A percentile compares a stretch with the other conserved stretches of the same genome.
These are phyloP conservation scores for Odontomyia ornata DNA, from an alignment of 2,888 invertebrate species.

Conservation along the genomic window DNA sequence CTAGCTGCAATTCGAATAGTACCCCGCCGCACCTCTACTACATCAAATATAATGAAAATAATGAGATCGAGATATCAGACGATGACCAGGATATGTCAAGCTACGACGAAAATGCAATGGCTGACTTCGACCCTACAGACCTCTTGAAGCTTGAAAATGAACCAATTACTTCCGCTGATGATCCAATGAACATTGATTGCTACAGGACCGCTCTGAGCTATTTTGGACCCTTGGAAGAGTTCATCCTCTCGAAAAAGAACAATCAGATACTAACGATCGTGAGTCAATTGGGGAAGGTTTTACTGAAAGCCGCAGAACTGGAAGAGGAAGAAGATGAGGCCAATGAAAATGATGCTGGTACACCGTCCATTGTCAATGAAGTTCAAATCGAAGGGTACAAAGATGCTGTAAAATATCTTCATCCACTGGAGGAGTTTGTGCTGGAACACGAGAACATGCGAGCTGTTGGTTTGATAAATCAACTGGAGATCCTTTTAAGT, in stretches of 20 bases:
- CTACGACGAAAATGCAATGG: not conserved
- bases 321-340: not conserved
- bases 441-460: constrained; percentile 58
- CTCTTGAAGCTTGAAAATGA: not conserved
- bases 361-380: constrained; percentile 10
- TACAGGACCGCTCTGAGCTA: constrained; percentile 22
- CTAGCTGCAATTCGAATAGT: not conserved
- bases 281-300: not conserved
- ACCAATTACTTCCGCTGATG: not conserved
- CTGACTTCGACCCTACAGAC: constrained; percentile 16
- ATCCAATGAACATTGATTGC: constrained; percentile 26
- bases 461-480: constrained; percentile 58
- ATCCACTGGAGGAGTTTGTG: constrained; percentile 58
- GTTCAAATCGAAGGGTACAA: constrained; percentile 52
- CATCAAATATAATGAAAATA: not conserved
- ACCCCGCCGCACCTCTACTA: not conserved
- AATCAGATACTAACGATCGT: not conserved
- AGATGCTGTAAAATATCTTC: constrained; percentile 58
- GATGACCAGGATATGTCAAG: not conserved
- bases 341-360: not conserved
- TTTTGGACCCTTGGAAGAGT: constrained; percentile 8
- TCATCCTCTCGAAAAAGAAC: constrained; percentile 3
- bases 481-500: constrained; percentile 56
- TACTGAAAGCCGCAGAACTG: constrained; percentile 5
- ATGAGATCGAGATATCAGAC: not conserved